phyloP scores from a whole-genome alignment of 1,140 invertebrate genomes.

The Apis mellifera region DNA sequence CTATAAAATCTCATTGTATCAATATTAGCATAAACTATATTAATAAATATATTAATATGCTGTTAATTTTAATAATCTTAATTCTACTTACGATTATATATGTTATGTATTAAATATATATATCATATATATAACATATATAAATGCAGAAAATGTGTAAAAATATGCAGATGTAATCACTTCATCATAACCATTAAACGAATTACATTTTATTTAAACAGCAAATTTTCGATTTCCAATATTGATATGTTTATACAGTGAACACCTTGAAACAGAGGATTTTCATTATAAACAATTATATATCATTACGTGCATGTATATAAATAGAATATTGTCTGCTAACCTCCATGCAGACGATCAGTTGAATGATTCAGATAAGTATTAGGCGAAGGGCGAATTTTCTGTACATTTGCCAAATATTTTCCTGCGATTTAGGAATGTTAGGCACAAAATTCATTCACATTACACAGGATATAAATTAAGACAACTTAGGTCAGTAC shows the following conservation, averaged over 20 bases:
- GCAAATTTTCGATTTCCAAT: neutral
- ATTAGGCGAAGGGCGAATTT: constrained; percentile 32
- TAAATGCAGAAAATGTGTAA: constrained; percentile 32
- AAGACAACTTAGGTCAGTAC: constrained; percentile 16
- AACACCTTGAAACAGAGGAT: constrained; percentile 32
- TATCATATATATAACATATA: neutral
- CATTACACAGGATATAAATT: neutral
- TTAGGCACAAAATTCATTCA: constrained; percentile 12
- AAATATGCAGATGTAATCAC: neutral
- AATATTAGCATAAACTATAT: neutral
- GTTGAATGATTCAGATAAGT: constrained; percentile 20
- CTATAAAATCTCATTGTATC: neutral
- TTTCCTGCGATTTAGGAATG: neutral
- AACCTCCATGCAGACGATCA: constrained; percentile 29
- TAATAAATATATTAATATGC: neutral
- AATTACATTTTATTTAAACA: neutral
- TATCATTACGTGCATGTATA: constrained; percentile 11
- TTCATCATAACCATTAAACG: constrained; percentile 3
- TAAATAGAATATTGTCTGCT: constrained; percentile 39
- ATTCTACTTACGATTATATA: constrained; percentile 20
- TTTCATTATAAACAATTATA: constrained; percentile 41
- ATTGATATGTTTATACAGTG: constrained; percentile 6
- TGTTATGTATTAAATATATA: neutral
- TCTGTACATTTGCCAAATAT: constrained; percentile 38
- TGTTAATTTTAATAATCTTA: neutral